These are phyloP conservation scores for Colius striatus DNA, from an alignment of 2,113 vertebrate genomes.

Conservation along the genomic window DNA sequence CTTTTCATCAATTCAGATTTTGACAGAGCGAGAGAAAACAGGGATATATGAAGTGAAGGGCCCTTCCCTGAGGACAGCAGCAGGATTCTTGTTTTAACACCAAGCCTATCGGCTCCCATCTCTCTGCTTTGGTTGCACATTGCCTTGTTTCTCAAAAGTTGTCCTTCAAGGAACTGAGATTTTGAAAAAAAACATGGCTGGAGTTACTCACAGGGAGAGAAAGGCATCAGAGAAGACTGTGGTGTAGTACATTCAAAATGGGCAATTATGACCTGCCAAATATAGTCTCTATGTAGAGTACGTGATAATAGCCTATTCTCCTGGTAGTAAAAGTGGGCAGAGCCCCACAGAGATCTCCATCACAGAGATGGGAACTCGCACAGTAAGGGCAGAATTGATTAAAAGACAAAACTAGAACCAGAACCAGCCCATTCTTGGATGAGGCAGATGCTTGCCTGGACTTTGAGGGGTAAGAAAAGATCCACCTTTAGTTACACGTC, in stretches of 20 bases:
- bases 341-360: neutral
- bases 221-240: neutral
- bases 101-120: neutral
- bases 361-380: neutral
- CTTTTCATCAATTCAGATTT: constrained; percentile 36
- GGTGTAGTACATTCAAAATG: neutral
- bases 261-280: neutral
- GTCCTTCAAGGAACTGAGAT: neutral
- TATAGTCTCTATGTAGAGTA: neutral
- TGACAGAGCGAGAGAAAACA: neutral
- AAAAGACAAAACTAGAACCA: neutral
- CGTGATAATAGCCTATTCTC: constrained; percentile 7
- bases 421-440: neutral
- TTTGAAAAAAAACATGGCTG: neutral
- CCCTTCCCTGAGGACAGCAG: neutral
- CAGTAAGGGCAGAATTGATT: constrained; percentile 29
- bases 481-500: neutral
- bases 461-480: neutral
- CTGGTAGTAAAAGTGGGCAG: neutral
- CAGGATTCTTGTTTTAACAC: neutral
- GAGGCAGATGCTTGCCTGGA: neutral
- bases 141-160: neutral
- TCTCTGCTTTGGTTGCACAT: neutral
- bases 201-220: neutral
- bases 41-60: neutral